Percentiles rank a stretch among this genome's conserved stretches.
Conservation (phyloP, 2,888 invertebrate genomes). For the Caenorhabditis wallacei region DNA sequence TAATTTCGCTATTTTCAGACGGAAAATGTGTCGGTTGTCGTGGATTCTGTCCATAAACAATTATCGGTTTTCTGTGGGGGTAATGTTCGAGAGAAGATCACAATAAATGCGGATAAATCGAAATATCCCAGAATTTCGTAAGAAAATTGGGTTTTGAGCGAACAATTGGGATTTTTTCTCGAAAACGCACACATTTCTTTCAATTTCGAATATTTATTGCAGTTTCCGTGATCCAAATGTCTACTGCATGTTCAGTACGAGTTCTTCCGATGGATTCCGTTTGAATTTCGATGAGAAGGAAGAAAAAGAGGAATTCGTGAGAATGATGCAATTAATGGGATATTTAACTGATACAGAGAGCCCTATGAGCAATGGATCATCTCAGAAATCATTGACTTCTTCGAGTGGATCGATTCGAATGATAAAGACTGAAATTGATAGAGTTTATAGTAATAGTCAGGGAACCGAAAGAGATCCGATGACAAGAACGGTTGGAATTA, state of each 20-base stretch:
- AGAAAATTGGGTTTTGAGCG: background rate
- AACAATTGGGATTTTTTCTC: background rate
- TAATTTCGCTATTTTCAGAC: slow-evolving; percentile 7
- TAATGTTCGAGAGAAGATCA: background rate
- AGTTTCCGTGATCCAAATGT: slow-evolving; percentile 3
- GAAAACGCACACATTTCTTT: background rate
- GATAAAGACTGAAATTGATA: background rate
- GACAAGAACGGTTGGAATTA: no score
- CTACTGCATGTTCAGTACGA: background rate
- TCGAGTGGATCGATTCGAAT: background rate
- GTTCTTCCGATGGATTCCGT: slow-evolving; percentile 4
- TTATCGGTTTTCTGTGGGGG: background rate
- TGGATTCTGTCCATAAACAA: background rate
- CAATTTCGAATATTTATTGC: background rate
- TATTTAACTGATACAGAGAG: background rate
- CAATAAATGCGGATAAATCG: background rate
- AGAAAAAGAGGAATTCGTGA: slow-evolving; percentile 4
- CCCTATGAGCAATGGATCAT: no score
- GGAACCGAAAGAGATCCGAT: background rate
- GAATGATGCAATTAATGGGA: background rate
- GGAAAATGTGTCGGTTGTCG: background rate
- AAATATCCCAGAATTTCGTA: background rate
- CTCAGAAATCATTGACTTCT: background rate
- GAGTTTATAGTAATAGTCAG: background rate
- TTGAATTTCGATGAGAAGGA: background rate